Conservation (phyloP, 2,888 invertebrate species). For the Danaus chrysippus region DNA sequence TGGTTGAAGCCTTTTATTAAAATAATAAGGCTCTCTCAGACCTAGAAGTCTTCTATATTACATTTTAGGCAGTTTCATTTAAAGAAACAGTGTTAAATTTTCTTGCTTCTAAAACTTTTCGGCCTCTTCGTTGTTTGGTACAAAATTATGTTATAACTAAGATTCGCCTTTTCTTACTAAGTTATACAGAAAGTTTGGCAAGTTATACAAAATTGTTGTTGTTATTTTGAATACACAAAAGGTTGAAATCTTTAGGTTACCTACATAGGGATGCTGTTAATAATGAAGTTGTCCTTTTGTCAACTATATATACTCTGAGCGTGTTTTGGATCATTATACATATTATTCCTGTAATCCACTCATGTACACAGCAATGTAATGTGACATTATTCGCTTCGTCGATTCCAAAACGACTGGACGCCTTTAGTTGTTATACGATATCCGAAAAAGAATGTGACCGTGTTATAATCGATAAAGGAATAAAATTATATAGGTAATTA, state of each 20-base stretch:
- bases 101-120: not conserved
- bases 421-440: not conserved
- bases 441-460: too few relatives aligned
- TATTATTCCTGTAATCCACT: conserved; percentile 56
- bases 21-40: conserved; percentile 19
- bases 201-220: not conserved
- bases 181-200: not conserved
- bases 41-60: conserved; percentile 1
- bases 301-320: conserved; percentile 14
- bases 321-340: conserved; percentile 55
- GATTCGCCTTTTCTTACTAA: not conserved
- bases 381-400: conserved; percentile 55
- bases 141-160: not conserved
- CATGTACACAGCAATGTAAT: conserved; percentile 72
- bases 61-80: conserved; percentile 3
- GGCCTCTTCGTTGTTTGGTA: not conserved
- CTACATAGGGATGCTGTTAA: not conserved
- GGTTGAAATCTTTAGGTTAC: conserved; percentile 1
- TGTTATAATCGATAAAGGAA: too few relatives aligned
- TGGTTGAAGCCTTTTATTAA: conserved; percentile 22
- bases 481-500: too few relatives aligned
- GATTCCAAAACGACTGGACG: conserved; percentile 36
- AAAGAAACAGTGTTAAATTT: conserved; percentile 7
- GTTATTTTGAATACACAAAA: conserved; percentile 6
- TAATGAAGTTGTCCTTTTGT: conserved; percentile 7